Evolutionary conservation across 2,797 vertebrate species (phyloP).

Genomic region (Lepidocolaptes lacrymiger): DNA sequence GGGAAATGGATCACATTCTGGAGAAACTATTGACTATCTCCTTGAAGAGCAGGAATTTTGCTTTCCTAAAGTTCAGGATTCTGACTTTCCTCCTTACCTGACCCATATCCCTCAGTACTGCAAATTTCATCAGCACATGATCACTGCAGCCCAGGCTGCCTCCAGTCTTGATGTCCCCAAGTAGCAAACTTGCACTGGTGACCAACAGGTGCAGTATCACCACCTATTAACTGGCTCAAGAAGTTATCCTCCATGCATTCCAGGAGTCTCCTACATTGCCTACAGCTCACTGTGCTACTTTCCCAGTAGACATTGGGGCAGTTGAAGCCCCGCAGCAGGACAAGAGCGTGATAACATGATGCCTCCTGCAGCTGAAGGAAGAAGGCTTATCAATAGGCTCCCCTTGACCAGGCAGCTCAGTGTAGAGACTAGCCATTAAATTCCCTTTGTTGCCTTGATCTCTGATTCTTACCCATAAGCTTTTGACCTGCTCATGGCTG

Average conservation of each 20-base stretch:
- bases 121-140: neutral
- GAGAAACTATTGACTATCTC: neutral
- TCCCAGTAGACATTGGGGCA: neutral
- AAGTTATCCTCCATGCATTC: neutral
- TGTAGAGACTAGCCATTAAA: neutral
- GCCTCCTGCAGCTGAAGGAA: neutral
- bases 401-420: neutral
- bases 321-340: neutral
- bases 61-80: neutral
- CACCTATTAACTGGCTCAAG: neutral
- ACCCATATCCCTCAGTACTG: neutral
- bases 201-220: accelerated
- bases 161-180: neutral
- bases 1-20: neutral
- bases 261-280: neutral
- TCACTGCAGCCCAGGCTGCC: no score
- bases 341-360: accelerated
- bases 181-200: neutral
- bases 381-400: neutral
- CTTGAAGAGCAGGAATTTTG: neutral
- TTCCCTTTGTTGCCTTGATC: neutral
- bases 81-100: neutral
- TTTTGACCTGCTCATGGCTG: neutral
- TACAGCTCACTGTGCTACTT: accelerated
- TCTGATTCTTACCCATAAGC: neutral